These are phyloP conservation scores for Serinus canaria DNA, from an alignment of 2,113 vertebrate genomes.

Conservation along the genomic window DNA sequence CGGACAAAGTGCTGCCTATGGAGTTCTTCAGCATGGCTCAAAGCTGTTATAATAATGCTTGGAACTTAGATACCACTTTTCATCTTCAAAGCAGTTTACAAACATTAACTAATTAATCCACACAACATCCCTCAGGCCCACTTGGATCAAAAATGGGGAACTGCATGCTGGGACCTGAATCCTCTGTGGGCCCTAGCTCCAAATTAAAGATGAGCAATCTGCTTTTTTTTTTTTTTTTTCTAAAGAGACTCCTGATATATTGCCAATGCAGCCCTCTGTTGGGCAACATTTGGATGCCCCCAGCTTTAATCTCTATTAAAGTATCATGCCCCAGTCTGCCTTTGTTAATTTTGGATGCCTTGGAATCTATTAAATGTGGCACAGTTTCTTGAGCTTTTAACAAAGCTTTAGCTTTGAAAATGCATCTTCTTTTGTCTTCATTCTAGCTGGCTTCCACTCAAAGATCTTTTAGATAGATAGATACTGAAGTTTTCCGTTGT, in stretches of 20 bases:
- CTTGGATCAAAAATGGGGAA: conserved; percentile 60
- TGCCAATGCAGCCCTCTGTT: conserved; percentile 65
- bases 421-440: conserved; percentile 61
- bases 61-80: conserved; percentile 67
- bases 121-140: conserved; percentile 66
- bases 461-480: conserved; percentile 63
- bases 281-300: conserved; percentile 67
- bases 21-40: conserved; percentile 58
- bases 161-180: conserved; percentile 62
- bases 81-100: conserved; percentile 73
- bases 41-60: conserved; percentile 65
- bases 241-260: conserved; percentile 51
- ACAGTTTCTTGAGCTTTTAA: conserved; percentile 58
- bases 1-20: conserved; percentile 62
- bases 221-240: background rate
- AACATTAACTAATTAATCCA: conserved; percentile 70
- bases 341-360: conserved; percentile 56
- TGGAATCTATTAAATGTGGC: conserved; percentile 49
- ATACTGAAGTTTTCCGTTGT: conserved; percentile 40
- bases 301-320: conserved; percentile 62
- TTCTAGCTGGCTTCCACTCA: conserved; percentile 55
- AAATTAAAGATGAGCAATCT: conserved; percentile 68
- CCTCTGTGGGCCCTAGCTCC: conserved; percentile 39
- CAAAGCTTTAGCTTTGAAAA: conserved; percentile 62
- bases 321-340: conserved; percentile 55